Conservation (phyloP, 2,888 invertebrate species). For the Ptychoptera albimana region DNA sequence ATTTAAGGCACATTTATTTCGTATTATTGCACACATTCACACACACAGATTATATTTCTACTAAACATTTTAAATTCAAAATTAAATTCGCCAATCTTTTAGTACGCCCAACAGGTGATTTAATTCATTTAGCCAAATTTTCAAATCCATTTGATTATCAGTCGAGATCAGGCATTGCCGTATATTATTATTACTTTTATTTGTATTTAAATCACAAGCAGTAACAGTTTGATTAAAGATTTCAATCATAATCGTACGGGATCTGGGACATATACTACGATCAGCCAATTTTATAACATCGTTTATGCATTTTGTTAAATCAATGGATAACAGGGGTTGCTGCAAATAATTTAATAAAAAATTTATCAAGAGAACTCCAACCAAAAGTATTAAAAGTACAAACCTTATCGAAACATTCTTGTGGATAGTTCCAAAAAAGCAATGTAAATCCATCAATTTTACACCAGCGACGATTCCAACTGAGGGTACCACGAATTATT, state of each 20-base stretch:
- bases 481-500: conserved; percentile 22
- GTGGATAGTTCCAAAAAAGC: conserved; percentile 35
- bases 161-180: conserved; percentile 22
- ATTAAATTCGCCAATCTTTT: conserved; percentile 27
- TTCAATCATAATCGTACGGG: conserved; percentile 29
- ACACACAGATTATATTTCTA: too few relatives aligned
- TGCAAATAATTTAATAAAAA: background rate
- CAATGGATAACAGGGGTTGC: conserved; percentile 23
- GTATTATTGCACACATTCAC: background rate
- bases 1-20: conserved; percentile 1
- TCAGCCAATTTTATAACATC: conserved; percentile 22
- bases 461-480: conserved; percentile 41
- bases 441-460: conserved; percentile 30
- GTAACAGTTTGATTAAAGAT: conserved; percentile 12
- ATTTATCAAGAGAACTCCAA: background rate
- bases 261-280: conserved; percentile 32
- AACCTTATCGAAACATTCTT: conserved; percentile 24
- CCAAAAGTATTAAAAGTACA: background rate
- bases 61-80: too few relatives aligned
- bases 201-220: conserved; percentile 10
- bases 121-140: conserved; percentile 31
- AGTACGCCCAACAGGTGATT: conserved; percentile 30
- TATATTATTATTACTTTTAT: conserved; percentile 4
- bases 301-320: conserved; percentile 26
- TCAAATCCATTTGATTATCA: conserved; percentile 31